These are phyloP conservation scores for Aplochiton taeniatus DNA, from an alignment of 2,797 vertebrate genomes.

Conservation along the genomic window DNA sequence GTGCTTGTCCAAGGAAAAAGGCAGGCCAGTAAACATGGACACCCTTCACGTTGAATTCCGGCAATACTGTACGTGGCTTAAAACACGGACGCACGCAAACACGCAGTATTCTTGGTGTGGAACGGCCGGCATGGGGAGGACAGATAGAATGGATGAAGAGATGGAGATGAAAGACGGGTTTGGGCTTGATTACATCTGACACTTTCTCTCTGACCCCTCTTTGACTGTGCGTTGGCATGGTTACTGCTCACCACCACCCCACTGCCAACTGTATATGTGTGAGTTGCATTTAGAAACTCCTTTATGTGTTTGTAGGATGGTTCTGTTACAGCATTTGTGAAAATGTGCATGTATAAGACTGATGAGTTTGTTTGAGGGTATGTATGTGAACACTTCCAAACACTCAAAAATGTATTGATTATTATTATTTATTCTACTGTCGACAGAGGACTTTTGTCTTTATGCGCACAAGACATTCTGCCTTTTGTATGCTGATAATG, in stretches of 20 bases:
- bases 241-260: background rate
- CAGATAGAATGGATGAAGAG: background rate
- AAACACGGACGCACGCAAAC: background rate
- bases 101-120: background rate
- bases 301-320: no score
- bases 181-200: conserved; percentile 18
- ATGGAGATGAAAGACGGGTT: conserved; percentile 4
- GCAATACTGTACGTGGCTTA: background rate
- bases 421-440: background rate
- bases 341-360: no score
- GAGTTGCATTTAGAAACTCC: background rate
- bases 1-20: no score
- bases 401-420: no score
- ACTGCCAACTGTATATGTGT: background rate
- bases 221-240: conserved; percentile 2
- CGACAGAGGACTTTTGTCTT: background rate
- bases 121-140: conserved; percentile 1
- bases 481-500: conserved; percentile 19
- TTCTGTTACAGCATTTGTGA: no score
- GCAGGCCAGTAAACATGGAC: no score
- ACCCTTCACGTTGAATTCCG: no score
- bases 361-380: no score
- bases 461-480: background rate
- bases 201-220: background rate
- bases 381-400: no score